Conservation (phyloP, 1,140 invertebrate species). For the Muscidifurax raptorellus region DNA sequence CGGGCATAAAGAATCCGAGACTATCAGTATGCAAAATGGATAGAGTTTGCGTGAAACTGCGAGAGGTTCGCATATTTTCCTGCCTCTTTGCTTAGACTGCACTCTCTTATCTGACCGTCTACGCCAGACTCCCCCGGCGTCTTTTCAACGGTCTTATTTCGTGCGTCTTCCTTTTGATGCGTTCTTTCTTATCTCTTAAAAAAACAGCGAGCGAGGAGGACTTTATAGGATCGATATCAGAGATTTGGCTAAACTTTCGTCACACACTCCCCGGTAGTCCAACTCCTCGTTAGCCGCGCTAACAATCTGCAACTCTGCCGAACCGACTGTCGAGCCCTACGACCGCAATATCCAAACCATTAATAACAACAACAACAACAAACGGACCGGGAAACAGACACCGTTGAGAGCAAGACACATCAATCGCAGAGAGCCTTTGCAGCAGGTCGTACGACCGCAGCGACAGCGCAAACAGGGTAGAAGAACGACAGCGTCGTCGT, state of each 20-base stretch:
- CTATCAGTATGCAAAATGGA: slow-evolving; percentile 46
- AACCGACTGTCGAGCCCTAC: neutral
- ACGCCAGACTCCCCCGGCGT: neutral
- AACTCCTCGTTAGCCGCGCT: neutral
- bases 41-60: slow-evolving; percentile 35
- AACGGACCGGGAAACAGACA: neutral
- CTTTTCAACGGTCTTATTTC: slow-evolving; percentile 6
- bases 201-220: too few species aligned
- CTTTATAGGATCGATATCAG: neutral
- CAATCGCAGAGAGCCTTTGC: neutral
- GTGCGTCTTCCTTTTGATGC: neutral
- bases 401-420: neutral
- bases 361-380: neutral
- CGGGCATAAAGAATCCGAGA: slow-evolving; percentile 5
- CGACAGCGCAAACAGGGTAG: neutral
- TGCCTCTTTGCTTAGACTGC: neutral
- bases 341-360: neutral
- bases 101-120: slow-evolving; percentile 20
- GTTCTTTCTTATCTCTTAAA: neutral
- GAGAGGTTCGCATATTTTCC: slow-evolving; percentile 7
- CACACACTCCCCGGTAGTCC: neutral
- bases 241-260: neutral
- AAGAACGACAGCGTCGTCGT: neutral
- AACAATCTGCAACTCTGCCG: neutral
- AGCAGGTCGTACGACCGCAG: neutral